phyloP scores from a whole-genome alignment of 1,140 invertebrate genomes.

The Cecropterus lyciades region DNA sequence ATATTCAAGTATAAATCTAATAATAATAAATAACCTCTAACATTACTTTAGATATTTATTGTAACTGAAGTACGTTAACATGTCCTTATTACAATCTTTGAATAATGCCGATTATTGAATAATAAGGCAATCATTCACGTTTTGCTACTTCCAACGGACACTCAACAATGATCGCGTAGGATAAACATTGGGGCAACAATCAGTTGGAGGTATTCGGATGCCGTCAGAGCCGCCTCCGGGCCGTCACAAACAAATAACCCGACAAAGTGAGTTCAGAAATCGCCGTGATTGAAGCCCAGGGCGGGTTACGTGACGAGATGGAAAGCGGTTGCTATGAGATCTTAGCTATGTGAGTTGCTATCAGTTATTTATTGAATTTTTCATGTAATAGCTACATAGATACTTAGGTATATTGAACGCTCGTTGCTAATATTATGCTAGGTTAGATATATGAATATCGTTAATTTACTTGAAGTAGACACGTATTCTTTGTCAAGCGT shows the following conservation, averaged over 20 bases:
- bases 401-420: too few relatives aligned
- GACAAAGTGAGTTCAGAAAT: constrained; percentile 66
- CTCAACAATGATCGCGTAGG: constrained; percentile 7
- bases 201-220: constrained; percentile 51
- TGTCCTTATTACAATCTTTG: background rate
- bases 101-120: background rate
- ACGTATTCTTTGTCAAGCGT: too few relatives aligned
- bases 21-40: too few relatives aligned
- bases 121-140: background rate
- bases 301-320: constrained; percentile 50
- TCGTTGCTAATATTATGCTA: too few relatives aligned
- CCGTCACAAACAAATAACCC: constrained; percentile 72
- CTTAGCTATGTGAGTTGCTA: background rate
- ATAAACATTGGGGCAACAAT: constrained; percentile 36
- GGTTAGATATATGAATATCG: too few relatives aligned
- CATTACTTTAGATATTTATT: too few relatives aligned
- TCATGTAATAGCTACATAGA: too few relatives aligned
- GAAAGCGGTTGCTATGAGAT: constrained; percentile 22
- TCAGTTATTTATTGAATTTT: background rate
- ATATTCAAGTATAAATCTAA: too few relatives aligned
- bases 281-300: constrained; percentile 64
- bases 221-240: constrained; percentile 54
- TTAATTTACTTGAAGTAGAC: too few relatives aligned
- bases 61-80: too few relatives aligned
- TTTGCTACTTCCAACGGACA: constrained; percentile 6